Conservation (phyloP, 2,888 invertebrate genomes). For the Lasioglossum villosulum region DNA sequence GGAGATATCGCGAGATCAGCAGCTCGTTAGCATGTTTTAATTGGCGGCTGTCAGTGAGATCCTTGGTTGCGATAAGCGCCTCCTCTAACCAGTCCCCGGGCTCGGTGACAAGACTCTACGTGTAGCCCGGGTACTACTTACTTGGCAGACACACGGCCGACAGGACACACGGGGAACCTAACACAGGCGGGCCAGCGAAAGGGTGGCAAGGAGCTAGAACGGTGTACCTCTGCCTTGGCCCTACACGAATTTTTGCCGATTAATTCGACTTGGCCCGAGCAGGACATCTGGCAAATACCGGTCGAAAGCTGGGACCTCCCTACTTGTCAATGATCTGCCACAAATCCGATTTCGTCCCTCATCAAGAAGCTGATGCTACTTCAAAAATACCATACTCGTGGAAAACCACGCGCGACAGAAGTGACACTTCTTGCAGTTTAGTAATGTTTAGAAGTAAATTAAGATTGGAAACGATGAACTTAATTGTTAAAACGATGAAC, state of each 20-base stretch:
- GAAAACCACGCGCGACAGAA: no score
- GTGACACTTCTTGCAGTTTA: no score
- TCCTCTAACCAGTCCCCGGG: constrained; percentile 76
- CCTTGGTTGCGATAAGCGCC: constrained; percentile 79
- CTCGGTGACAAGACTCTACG: constrained; percentile 79
- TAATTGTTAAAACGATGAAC: no score
- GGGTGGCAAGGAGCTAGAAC: constrained; percentile 59
- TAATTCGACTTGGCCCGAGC: constrained; percentile 45
- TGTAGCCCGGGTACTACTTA: constrained; percentile 72
- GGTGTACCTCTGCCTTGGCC: constrained; percentile 16
- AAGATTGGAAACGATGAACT: no score
- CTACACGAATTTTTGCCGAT: constrained; percentile 61
- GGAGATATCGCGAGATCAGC: constrained; percentile 83
- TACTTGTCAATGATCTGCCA: neutral
- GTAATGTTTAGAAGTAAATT: no score
- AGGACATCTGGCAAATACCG: neutral
- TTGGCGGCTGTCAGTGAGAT: constrained; percentile 84
- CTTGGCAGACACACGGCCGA: constrained; percentile 63
- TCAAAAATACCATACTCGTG: no score
- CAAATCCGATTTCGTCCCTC: neutral
- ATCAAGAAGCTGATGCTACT: neutral
- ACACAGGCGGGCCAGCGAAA: constrained; percentile 20
- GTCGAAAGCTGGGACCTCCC: neutral
- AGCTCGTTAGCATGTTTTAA: constrained; percentile 84
- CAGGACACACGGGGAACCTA: constrained; percentile 33